A percentile compares a stretch with the other conserved stretches of the same genome.
phyloP scores from a whole-genome alignment of 64 coral and sea anemone genomes.

The Pachyseris speciosa region DNA sequence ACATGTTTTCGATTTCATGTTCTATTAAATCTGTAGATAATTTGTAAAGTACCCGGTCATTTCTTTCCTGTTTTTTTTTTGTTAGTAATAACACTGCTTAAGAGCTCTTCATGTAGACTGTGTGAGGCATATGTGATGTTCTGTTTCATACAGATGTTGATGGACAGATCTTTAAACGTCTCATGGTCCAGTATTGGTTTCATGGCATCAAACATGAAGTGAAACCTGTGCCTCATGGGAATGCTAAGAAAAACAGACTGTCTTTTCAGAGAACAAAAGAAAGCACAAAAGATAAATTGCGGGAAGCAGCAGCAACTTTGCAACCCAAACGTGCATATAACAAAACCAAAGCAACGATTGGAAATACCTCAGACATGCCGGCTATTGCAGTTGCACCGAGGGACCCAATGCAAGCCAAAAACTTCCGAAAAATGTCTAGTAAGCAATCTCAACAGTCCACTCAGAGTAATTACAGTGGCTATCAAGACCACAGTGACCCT shows the following conservation, averaged over 20 bases:
- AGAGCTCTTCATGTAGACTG: too few relatives aligned
- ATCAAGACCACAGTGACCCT: background rate
- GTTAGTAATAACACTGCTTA: too few relatives aligned
- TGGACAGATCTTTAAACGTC: constrained; percentile 12
- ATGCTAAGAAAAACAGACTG: constrained; percentile 20
- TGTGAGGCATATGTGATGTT: too few relatives aligned
- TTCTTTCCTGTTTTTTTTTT: background rate
- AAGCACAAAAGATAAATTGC: constrained; percentile 3
- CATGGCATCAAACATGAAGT: background rate
- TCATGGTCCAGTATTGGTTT: constrained; percentile 10
- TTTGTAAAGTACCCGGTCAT: background rate
- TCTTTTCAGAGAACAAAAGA: background rate
- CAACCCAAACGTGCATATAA: background rate
- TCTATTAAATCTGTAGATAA: background rate
- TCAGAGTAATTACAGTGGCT: background rate
- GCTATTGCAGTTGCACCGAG: background rate
- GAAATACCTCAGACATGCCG: background rate
- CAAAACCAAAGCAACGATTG: background rate
- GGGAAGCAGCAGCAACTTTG: background rate
- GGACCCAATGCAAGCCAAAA: constrained; percentile 11
- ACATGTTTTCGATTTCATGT: too few relatives aligned
- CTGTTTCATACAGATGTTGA: background rate
- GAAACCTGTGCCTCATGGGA: background rate
- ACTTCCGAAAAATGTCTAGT: background rate
- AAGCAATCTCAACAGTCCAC: background rate